Percentiles rank a stretch among this genome's conserved stretches.
Conservation (phyloP, 37 sponge, comb jelly and placozoan species). For the Tethya wilhelma region DNA sequence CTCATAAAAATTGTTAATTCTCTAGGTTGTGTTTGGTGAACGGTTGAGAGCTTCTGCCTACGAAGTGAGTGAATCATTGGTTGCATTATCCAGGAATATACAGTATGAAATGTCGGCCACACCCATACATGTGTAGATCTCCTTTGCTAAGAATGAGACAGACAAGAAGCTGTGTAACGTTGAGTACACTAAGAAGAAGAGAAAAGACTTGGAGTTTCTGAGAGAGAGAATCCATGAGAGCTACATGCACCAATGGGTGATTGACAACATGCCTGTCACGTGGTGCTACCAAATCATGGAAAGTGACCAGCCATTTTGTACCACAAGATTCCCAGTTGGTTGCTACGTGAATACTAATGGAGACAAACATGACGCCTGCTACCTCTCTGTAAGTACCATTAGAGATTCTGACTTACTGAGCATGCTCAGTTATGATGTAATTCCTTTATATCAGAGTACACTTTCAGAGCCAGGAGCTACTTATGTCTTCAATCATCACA, state of each 20-base stretch:
- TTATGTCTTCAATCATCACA: slow-evolving; percentile 92
- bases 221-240: slow-evolving; percentile 63
- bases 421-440: background rate
- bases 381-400: slow-evolving; percentile 67
- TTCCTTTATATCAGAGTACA: background rate
- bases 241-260: slow-evolving; percentile 88
- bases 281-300: slow-evolving; percentile 82
- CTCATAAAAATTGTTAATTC: no score
- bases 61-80: no score
- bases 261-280: slow-evolving; percentile 99
- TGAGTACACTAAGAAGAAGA: slow-evolving; percentile 28
- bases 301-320: slow-evolving; percentile 75
- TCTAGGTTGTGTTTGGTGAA: no score
- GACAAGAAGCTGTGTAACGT: slow-evolving; percentile 17
- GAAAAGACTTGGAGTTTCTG: slow-evolving; percentile 60
- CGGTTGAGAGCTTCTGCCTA: no score
- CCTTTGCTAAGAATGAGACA: slow-evolving; percentile 30
- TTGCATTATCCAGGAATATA: no score
- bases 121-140: slow-evolving; percentile 21
- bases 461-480: slow-evolving; percentile 31
- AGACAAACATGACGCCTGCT: slow-evolving; percentile 70
- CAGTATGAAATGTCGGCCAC: background rate
- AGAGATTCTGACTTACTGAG: no score
- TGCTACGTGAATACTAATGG: slow-evolving; percentile 82
- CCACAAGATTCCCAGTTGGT: slow-evolving; percentile 96